Evolutionary conservation across 2,888 invertebrate species (phyloP).

Genomic region (Dryobota labecula): DNA sequence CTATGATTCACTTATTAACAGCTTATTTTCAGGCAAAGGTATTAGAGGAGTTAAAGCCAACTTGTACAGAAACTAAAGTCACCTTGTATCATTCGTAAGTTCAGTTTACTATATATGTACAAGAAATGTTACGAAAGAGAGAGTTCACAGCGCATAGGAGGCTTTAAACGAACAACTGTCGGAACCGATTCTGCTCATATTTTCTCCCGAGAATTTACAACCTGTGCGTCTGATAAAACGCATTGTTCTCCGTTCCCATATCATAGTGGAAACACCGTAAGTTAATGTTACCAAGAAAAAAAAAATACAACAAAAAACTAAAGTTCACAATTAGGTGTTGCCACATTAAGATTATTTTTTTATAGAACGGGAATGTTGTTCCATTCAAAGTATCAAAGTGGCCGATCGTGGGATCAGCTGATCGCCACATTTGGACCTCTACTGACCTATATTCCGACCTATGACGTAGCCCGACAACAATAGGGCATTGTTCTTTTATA

Average conservation of each 20-base stretch:
- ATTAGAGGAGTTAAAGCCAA: background rate
- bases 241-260: slow-evolving; percentile 63
- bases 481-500: slow-evolving; percentile 90
- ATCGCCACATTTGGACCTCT: slow-evolving; percentile 85
- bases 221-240: slow-evolving; percentile 54
- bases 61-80: background rate
- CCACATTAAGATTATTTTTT: slow-evolving; percentile 66
- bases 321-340: slow-evolving; percentile 65
- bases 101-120: background rate
- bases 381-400: slow-evolving; percentile 70
- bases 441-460: slow-evolving; percentile 88
- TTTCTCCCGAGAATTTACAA: slow-evolving; percentile 62
- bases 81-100: slow-evolving; percentile 4
- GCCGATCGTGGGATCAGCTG: slow-evolving; percentile 87
- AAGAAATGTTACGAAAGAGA: slow-evolving; percentile 55
- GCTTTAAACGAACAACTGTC: slow-evolving; percentile 23
- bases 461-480: slow-evolving; percentile 89
- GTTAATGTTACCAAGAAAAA: slow-evolving; percentile 49
- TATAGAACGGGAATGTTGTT: slow-evolving; percentile 67
- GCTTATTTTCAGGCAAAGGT: background rate
- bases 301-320: slow-evolving; percentile 52
- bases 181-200: slow-evolving; percentile 56
- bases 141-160: slow-evolving; percentile 39
- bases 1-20: background rate
- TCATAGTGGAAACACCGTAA: slow-evolving; percentile 50